phyloP scores from a whole-genome alignment of 2,113 vertebrate species.

The Dermatemys mawii region DNA sequence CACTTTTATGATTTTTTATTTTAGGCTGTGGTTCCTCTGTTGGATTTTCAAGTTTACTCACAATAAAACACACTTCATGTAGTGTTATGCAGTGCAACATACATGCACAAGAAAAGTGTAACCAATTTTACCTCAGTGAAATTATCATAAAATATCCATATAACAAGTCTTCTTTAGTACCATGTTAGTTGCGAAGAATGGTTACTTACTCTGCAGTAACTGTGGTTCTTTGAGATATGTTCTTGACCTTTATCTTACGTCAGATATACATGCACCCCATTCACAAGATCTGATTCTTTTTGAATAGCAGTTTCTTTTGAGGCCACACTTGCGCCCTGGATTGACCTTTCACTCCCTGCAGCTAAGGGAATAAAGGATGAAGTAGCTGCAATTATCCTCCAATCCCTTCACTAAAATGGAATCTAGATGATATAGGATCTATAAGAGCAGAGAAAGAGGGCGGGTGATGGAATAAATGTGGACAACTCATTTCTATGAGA shows the following conservation, averaged over 20 bases:
- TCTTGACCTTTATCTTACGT: no score
- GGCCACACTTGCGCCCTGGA: no score
- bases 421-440: neutral
- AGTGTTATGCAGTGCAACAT: neutral
- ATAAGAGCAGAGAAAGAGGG: no score
- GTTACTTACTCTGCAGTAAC: neutral
- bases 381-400: no score
- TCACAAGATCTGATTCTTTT: no score
- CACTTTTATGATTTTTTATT: neutral
- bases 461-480: neutral
- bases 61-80: neutral
- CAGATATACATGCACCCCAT: no score
- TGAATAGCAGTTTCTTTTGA: no score
- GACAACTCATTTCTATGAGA: neutral
- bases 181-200: neutral
- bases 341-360: no score
- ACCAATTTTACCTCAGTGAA: neutral
- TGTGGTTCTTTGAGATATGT: no score
- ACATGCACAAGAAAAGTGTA: slow-evolving; percentile 2
- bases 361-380: no score
- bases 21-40: neutral
- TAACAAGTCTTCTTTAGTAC: neutral
- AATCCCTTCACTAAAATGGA: neutral
- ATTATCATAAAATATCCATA: neutral
- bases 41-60: neutral